Conservation (phyloP, 2,797 vertebrate species). For the Acanthurus tractus region DNA sequence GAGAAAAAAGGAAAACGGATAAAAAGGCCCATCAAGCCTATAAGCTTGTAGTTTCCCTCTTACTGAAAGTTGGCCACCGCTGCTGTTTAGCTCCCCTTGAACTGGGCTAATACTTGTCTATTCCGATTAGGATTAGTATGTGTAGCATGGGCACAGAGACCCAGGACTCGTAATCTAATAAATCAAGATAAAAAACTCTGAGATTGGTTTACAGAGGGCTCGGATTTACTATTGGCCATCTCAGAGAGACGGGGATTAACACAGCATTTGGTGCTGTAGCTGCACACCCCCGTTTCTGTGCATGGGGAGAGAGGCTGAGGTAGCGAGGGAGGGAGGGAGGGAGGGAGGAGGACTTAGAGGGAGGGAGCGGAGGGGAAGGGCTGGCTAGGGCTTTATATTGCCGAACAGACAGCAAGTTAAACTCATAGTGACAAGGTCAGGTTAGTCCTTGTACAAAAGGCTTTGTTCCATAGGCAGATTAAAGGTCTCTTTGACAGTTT, state of each 20-base stretch:
- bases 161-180: slow-evolving; percentile 91
- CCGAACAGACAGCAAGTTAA: slow-evolving; percentile 93
- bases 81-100: slow-evolving; percentile 87
- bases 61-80: slow-evolving; percentile 81
- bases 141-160: slow-evolving; percentile 85
- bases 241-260: slow-evolving; percentile 91
- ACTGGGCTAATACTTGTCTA: slow-evolving; percentile 91
- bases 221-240: slow-evolving; percentile 89
- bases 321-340: slow-evolving; percentile 45
- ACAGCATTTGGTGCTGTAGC: slow-evolving; percentile 83
- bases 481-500: slow-evolving; percentile 94
- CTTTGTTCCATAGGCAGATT: slow-evolving; percentile 97
- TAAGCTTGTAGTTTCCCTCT: slow-evolving; percentile 82
- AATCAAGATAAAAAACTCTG: slow-evolving; percentile 90
- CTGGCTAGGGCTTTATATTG: slow-evolving; percentile 82
- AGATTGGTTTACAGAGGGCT: slow-evolving; percentile 91
- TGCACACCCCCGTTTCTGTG: slow-evolving; percentile 78
- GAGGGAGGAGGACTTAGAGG: slow-evolving; percentile 76
- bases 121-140: slow-evolving; percentile 92
- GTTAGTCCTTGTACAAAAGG: slow-evolving; percentile 89
- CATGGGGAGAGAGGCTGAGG: slow-evolving; percentile 34
- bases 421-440: slow-evolving; percentile 98
- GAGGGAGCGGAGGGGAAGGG: slow-evolving; percentile 71
- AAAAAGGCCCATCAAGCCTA: slow-evolving; percentile 76
- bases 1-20: slow-evolving; percentile 79